Conservation (phyloP, 2,888 invertebrate species). For the Atherix ibis region DNA sequence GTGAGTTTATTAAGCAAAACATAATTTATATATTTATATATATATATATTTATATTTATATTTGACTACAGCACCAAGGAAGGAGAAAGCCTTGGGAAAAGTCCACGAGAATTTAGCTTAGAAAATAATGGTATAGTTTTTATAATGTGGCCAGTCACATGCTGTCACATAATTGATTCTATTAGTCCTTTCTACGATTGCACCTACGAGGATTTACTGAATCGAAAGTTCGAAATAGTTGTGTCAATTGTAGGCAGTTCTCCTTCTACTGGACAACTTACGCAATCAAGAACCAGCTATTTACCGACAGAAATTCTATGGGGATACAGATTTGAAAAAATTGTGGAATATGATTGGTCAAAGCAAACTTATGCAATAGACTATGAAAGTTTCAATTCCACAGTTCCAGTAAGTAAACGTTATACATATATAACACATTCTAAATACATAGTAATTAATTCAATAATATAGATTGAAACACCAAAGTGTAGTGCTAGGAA, state of each 20-base stretch:
- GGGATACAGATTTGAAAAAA: conserved; percentile 64
- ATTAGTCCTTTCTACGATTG: conserved; percentile 65
- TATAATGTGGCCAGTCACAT: conserved; percentile 74
- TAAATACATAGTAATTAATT: too few species aligned
- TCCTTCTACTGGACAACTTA: conserved; percentile 56
- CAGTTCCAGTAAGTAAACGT: conserved; percentile 23
- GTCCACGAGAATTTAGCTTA: conserved; percentile 51
- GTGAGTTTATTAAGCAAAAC: too few species aligned
- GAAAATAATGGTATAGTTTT: conserved; percentile 50
- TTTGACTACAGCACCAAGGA: conserved; percentile 36
- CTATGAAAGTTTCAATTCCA: conserved; percentile 27
- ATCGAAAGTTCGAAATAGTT: conserved; percentile 62
- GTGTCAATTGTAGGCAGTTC: conserved; percentile 70
- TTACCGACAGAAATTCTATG: conserved; percentile 66
- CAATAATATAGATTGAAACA: too few species aligned
- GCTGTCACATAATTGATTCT: conserved; percentile 66
- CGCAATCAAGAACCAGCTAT: conserved; percentile 62
- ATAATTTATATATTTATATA: too few species aligned
- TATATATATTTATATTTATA: too few species aligned
- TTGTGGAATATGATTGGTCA: conserved; percentile 40
- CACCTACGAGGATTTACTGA: conserved; percentile 59
- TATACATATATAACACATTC: too few species aligned
- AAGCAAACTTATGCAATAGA: conserved; percentile 41
- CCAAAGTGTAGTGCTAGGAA: conserved; percentile 5
- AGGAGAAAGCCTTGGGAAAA: conserved; percentile 57